These are phyloP conservation scores for Aphaenogaster ashmeadi DNA, from an alignment of 1,140 invertebrate species.

Conservation along the genomic window DNA sequence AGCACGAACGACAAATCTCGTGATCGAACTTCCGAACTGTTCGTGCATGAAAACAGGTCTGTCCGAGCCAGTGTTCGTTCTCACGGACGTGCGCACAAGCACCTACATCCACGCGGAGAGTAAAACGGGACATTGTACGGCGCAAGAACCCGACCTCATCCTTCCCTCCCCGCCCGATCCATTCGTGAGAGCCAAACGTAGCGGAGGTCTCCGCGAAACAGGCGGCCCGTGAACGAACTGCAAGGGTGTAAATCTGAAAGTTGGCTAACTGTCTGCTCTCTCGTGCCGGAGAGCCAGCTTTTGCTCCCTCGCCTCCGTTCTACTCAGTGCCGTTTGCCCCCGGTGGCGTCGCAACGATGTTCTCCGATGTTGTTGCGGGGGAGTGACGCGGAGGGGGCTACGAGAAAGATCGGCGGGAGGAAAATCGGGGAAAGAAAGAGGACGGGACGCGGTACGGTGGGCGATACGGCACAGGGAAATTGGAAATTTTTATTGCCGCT, in stretches of 20 bases:
- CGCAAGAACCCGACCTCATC: constrained; percentile 52
- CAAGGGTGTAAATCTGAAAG: constrained; percentile 84
- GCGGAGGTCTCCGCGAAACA: constrained; percentile 75
- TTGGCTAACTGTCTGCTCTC: constrained; percentile 83
- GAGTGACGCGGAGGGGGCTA: constrained; percentile 3
- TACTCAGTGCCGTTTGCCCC: constrained; percentile 72
- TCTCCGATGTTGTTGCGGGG: constrained; percentile 38
- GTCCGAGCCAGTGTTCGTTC: constrained; percentile 30
- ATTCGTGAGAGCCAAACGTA: constrained; percentile 60
- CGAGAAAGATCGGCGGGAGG: constrained; percentile 10
- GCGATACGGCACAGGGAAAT: constrained; percentile 71
- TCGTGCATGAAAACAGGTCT: constrained; percentile 54
- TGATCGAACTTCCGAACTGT: constrained; percentile 55
- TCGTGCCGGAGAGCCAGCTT: constrained; percentile 61
- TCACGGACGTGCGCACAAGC: constrained; percentile 22
- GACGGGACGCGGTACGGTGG: not conserved
- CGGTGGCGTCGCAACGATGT: constrained; percentile 67
- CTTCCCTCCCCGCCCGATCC: not conserved
- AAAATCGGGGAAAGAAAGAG: not conserved
- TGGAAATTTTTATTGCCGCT: constrained; percentile 78
- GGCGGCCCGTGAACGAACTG: constrained; percentile 82
- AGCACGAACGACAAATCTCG: constrained; percentile 45
- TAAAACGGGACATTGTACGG: constrained; percentile 63
- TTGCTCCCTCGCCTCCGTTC: constrained; percentile 71
- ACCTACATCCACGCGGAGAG: constrained; percentile 41